These are phyloP conservation scores for Brachionus rotundiformis DNA, from an alignment of 1,140 invertebrate genomes.

Conservation along the genomic window DNA sequence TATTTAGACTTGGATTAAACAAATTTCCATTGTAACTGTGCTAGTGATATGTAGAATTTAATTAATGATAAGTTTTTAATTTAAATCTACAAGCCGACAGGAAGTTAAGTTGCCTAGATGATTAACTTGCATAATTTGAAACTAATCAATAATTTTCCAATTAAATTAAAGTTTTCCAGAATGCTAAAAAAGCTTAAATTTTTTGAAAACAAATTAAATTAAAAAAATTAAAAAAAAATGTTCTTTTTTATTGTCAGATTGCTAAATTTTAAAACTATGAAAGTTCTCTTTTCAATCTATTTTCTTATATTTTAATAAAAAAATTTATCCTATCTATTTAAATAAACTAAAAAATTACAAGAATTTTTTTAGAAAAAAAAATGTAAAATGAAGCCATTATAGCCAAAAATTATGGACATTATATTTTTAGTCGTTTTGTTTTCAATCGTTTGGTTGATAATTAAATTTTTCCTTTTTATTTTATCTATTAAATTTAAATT, in stretches of 20 bases:
- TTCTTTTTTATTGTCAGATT: neutral
- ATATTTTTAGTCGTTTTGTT: conserved; percentile 21
- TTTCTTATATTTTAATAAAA: neutral
- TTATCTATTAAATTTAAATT: conserved; percentile 27
- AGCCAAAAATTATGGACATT: neutral
- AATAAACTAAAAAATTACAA: neutral
- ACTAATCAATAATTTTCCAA: neutral
- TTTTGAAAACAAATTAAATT: conserved; percentile 12
- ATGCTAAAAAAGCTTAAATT: neutral
- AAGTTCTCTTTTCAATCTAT: neutral
- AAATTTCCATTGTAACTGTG: no score
- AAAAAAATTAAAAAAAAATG: neutral
- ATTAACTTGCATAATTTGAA: neutral
- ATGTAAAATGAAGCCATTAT: neutral
- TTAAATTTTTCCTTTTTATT: neutral
- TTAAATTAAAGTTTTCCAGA: neutral
- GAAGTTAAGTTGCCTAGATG: no score
- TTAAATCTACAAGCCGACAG: no score
- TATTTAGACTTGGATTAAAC: no score
- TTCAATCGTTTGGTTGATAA: neutral
- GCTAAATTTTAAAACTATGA: neutral
- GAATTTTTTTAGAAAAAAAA: conserved; percentile 18
- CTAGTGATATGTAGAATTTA: no score
- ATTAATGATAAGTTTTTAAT: no score
- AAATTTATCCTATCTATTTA: neutral